Base-by-base conservation (phyloP, 2,113 vertebrate species). In the Salvelinus sp. region DNA sequence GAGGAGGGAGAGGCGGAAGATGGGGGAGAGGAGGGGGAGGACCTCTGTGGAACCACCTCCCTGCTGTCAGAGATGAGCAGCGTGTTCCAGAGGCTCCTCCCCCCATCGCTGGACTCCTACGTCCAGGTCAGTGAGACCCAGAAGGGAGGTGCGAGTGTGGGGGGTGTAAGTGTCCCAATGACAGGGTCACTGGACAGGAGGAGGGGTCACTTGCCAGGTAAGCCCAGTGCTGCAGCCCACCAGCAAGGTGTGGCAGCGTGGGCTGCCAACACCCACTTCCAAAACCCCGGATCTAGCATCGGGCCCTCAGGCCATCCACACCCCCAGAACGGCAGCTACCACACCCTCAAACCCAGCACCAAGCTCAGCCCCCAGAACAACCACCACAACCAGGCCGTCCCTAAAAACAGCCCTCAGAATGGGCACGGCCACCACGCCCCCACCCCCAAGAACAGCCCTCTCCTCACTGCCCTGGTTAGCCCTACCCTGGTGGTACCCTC, bases 241-340 rank as follows among this genome's bases (percentile, higher is more conserved):
- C 97, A 97, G 0, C 96, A 94, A 27, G 97, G 96, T 0, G 96
- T 99, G 74, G 97, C 97, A 0, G 95, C 96, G 62, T 99, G 97
- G 97, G 98, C 98, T 9, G 97, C 97, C 78, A 98, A 95, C 79
- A 98, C 97, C 0, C 97, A 99, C 78, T 98, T 98, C 82, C 98
- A 98, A 83, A 98, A 97, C 64, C 97, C 97, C 2, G 90, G 95
- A 0, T 94, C 50, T 87, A 93, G 63, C 83, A 91, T 92, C 0
- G 95, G 94, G 0, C 92, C 95, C 14, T 92, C 94, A 1, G 92
- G 94, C 75, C 97, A 98, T 85, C 90, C 85, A 67, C 89, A 87
- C 58, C 58, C 50, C 50, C 50, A 54, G 60, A 82, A 72, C 0
- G 87, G 88, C 4, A 88, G 81, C 76, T 92, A 91, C 80, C 90